Conservation (phyloP, 2,113 vertebrate genomes). For the Crotophaga sulcirostris region DNA sequence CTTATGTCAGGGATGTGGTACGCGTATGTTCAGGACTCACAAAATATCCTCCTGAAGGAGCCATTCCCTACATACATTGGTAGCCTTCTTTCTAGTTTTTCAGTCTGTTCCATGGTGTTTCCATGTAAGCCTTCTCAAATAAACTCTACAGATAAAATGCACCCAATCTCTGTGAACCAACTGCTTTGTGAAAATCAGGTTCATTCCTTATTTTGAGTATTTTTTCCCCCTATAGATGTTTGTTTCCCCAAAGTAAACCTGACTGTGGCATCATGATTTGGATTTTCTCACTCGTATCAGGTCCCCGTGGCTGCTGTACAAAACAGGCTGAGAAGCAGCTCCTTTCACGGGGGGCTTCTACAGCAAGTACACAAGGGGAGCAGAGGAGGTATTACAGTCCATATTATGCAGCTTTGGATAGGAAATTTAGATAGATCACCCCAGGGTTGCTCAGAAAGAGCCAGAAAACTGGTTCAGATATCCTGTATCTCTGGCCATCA, state of each 20-base stretch:
- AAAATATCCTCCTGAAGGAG: not conserved
- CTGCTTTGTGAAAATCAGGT: not conserved
- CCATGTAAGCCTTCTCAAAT: not conserved
- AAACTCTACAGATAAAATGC: not conserved
- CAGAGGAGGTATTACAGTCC: not conserved
- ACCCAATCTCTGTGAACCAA: not conserved
- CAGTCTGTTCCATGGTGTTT: not conserved
- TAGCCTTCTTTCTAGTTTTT: not conserved
- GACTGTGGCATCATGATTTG: not conserved
- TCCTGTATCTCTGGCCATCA: not conserved
- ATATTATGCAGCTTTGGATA: not conserved
- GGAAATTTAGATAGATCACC: not conserved
- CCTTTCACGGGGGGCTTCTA: not conserved
- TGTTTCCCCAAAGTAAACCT: not conserved
- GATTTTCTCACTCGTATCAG: not conserved
- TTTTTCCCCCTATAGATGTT: not conserved
- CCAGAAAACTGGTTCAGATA: not conserved
- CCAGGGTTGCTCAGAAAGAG: not conserved
- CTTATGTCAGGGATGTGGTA: accelerated
- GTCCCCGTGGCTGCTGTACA: not conserved
- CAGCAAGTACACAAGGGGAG: not conserved
- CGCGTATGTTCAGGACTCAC: not conserved
- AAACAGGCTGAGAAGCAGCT: not conserved
- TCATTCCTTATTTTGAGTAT: not conserved
- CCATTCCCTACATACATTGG: not conserved